Evolutionary conservation across 2,888 invertebrate species (phyloP), one percentile per base, ranked within the genome.

Genomic region (Epistrophe grossulariae): DNA sequence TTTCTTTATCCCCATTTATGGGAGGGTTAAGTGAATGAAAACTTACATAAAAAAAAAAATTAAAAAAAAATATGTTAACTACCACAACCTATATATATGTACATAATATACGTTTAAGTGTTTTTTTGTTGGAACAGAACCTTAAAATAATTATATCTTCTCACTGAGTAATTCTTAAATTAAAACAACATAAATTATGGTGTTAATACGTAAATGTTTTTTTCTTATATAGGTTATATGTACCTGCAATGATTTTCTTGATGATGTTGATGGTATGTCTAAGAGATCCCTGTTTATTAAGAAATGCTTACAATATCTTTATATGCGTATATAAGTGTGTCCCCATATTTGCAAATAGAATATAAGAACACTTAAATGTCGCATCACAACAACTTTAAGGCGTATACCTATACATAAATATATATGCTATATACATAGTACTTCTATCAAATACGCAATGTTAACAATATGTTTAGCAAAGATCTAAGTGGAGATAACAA

Each of bases 381-480:
- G 28, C 6, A 60, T 24, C 6, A 43, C 4, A 35, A 60, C 74
- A 60, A 60, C 52, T 73, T 52, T 35, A 57, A 48, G 79, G 73
- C 83, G 84, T 84, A 74, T 71, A n/a, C n/a, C n/a, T n/a, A 45
- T 24, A 24, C 1, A 24, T 24, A 24, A 24, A 24, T 24, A 24
- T 24, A 24, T 24, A 24, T 24, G 24, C 24, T 24, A 24, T 24
- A 38, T 62, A 8, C 28, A 55, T 59, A 84, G 28, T 64, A 79
- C 70, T 66, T 79, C 43, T 62, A 57, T 59, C 55, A 48, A 70
- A 35, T 62, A 50, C 13, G 50, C 57, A 79, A 68, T 77, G 81
- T 71, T 71, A 77, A 77, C 82, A 82, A 77, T 72, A 55, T 73
- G 43, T 79, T 68, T 55, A 48, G 45, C 50, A 70, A 73, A 52